A percentile compares a stretch with the other conserved stretches of the same genome.
Conservation (phyloP, 2,113 vertebrate species). For the Asarcornis scutulata region DNA sequence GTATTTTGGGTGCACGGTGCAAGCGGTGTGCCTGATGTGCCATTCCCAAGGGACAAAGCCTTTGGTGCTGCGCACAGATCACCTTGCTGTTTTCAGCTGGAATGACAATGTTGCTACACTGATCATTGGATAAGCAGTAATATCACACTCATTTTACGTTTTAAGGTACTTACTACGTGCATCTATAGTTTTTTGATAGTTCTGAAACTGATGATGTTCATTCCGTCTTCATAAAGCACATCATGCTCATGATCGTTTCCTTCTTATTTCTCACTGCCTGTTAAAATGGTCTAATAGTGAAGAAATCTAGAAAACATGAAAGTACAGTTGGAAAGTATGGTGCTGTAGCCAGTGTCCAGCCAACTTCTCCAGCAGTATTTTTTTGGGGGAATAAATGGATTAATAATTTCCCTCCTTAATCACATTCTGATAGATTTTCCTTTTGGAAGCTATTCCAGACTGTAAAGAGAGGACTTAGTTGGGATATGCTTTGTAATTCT, state of each 20-base stretch:
- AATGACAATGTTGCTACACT: neutral
- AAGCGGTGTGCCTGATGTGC: accelerated
- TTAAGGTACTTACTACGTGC: neutral
- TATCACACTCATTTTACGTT: accelerated
- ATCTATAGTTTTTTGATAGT: accelerated
- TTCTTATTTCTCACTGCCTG: neutral
- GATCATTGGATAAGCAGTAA: neutral
- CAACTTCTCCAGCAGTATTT: neutral
- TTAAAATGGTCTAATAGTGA: neutral
- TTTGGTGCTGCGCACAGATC: neutral
- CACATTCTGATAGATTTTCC: neutral
- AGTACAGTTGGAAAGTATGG: neutral
- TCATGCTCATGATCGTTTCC: neutral
- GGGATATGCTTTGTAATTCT: neutral
- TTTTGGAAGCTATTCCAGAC: neutral
- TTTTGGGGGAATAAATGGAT: neutral
- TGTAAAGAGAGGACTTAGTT: neutral
- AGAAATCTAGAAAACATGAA: neutral
- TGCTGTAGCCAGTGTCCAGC: neutral
- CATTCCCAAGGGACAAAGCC: neutral
- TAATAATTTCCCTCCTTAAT: neutral
- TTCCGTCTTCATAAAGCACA: neutral
- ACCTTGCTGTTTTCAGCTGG: neutral
- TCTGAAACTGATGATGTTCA: neutral
- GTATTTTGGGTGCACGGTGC: neutral